A percentile compares a stretch with the other conserved stretches of the same genome.
These are phyloP conservation scores for Proteles cristata DNA, from an alignment of 2,113 vertebrate genomes.

Conservation along the genomic window DNA sequence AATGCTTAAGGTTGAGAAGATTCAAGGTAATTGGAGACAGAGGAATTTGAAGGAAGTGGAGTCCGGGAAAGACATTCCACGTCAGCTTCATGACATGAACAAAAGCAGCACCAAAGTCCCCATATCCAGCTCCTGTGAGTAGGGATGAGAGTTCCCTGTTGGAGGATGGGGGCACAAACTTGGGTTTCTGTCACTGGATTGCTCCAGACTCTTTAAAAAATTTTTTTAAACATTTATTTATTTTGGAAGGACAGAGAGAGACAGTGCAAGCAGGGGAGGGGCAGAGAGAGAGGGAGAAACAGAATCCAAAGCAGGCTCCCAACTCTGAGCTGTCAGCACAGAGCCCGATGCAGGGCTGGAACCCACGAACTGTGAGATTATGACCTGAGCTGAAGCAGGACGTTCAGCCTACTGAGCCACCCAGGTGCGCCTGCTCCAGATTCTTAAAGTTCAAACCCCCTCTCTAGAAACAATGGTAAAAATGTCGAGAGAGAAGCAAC, in stretches of 20 bases:
- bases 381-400: too few relatives aligned
- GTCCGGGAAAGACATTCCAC: neutral
- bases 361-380: too few relatives aligned
- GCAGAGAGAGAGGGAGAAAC: too few relatives aligned
- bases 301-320: too few relatives aligned
- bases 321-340: too few relatives aligned
- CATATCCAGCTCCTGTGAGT: neutral
- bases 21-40: neutral
- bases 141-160: neutral
- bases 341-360: too few relatives aligned
- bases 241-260: too few relatives aligned
- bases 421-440: too few relatives aligned
- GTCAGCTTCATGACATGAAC: fast-evolving
- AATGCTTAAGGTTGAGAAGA: neutral
- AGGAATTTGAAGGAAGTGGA: neutral
- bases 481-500: neutral
- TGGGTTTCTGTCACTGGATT: neutral
- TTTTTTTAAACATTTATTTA: too few relatives aligned
- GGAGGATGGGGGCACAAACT: neutral
- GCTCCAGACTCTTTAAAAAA: neutral
- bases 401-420: too few relatives aligned
- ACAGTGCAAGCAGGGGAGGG: too few relatives aligned
- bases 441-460: neutral
- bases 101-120: neutral
- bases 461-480: neutral